Evolutionary conservation across 2,797 vertebrate genomes (phyloP).

Genomic region (Pangasius macronema): DNA sequence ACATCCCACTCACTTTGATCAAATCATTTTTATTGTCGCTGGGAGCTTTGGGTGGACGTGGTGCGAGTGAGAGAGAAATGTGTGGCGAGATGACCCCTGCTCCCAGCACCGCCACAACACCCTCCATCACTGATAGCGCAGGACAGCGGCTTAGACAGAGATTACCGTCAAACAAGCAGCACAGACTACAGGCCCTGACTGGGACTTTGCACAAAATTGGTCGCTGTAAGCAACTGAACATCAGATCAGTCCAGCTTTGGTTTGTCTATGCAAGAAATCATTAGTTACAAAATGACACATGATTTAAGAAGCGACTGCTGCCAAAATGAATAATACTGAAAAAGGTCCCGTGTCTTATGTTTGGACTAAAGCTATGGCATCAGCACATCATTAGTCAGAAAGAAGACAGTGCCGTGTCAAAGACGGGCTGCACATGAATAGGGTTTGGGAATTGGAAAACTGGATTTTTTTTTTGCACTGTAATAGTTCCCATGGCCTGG

Average conservation of each 20-base stretch:
- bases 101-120: constrained; percentile 14
- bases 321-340: constrained; percentile 11
- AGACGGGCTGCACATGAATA: neutral
- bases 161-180: constrained; percentile 50
- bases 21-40: constrained; percentile 20
- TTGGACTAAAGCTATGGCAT: neutral
- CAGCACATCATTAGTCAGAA: constrained; percentile 54
- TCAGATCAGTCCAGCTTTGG: neutral
- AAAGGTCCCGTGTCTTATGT: constrained; percentile 14
- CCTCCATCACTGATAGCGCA: constrained; percentile 59
- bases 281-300: neutral
- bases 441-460: constrained; percentile 13
- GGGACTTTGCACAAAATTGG: neutral
- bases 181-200: neutral
- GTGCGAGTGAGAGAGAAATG: constrained; percentile 23
- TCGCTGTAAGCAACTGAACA: neutral
- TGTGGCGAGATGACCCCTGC: constrained; percentile 32
- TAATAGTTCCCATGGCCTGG: constrained; percentile 54
- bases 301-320: constrained; percentile 16
- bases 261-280: neutral
- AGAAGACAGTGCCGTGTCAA: constrained; percentile 37
- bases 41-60: neutral
- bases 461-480: constrained; percentile 43
- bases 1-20: neutral
- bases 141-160: constrained; percentile 49